phyloP scores from a whole-genome alignment of 2,113 vertebrate genomes.

The Lontra canadensis region DNA sequence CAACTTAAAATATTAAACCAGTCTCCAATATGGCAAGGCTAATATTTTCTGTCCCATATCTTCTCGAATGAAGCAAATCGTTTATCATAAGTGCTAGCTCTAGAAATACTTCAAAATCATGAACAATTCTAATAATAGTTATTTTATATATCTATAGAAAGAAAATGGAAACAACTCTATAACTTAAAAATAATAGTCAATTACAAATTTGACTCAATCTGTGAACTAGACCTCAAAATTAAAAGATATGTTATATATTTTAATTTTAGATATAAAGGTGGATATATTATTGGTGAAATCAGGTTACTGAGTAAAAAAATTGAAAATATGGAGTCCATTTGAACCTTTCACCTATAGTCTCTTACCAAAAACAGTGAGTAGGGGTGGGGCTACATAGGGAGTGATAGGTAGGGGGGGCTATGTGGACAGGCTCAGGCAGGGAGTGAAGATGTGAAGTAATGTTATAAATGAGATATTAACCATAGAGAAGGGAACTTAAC shows the following conservation, averaged over 20 bases:
- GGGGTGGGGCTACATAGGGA: background rate
- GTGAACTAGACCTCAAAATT: background rate
- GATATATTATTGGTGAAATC: background rate
- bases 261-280: background rate
- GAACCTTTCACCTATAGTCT: background rate
- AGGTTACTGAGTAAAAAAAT: background rate
- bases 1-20: background rate
- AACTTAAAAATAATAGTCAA: background rate
- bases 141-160: background rate
- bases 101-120: conserved; percentile 2
- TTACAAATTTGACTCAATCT: background rate
- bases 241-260: background rate
- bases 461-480: background rate
- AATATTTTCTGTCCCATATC: background rate
- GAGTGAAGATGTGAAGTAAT: background rate
- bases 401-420: background rate
- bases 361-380: background rate
- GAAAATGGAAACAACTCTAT: background rate
- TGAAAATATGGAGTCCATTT: background rate
- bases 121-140: background rate
- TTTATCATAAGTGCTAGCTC: background rate
- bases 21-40: background rate
- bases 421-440: background rate
- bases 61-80: background rate
- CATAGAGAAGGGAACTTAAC: background rate